Evolutionary conservation across 2,888 invertebrate genomes (phyloP), one percentile per base, ranked within the genome.

Genomic region (Theretra japonica): DNA sequence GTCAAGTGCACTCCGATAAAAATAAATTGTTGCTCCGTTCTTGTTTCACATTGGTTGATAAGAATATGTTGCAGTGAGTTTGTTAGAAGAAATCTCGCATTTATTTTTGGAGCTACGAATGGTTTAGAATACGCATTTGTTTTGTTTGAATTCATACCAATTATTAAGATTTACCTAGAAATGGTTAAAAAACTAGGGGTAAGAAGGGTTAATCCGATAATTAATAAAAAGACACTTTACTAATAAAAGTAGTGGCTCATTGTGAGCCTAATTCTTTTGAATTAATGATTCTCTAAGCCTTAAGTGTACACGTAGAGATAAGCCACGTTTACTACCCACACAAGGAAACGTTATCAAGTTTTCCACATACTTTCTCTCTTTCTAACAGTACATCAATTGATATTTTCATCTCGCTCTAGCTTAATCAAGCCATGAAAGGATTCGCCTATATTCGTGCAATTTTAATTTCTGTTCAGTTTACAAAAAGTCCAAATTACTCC

Each of bases 1-100:
- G 93, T 88, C 93, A 91, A 90, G 85, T 89, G 85, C 85, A 87
- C 81, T 83, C 80, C 77, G 86, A 86, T 88, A 87, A 87, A 86
- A 85, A 87, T 85, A 86, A 86, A 87, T 82, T 80, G 79, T 59
- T 68, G 69, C 68, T 41, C 30, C 33, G 72, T 56, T 69, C 69
- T 72, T 59, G 60, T 72, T 72, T 56, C 19, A 70, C 41, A 57
- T 70, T 70, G 58, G 69, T 33, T 58, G 68, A 62, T 72, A 72
- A 72, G 69, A 70, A 48, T 28, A 69, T 53, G 50, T 33, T 41
- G 30, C 23, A 33, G 17, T 56, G n/a, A 23, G 56, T 58, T 58
- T 57, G 30, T 17, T n/a, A 68, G 62, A 62, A n/a, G 1, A 62
- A 41, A 17, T 17, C 17, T 11, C 15, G 21, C 23, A 5, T 15